phyloP scores from a whole-genome alignment of 2,888 invertebrate genomes.

The Metallyticus violacea region DNA sequence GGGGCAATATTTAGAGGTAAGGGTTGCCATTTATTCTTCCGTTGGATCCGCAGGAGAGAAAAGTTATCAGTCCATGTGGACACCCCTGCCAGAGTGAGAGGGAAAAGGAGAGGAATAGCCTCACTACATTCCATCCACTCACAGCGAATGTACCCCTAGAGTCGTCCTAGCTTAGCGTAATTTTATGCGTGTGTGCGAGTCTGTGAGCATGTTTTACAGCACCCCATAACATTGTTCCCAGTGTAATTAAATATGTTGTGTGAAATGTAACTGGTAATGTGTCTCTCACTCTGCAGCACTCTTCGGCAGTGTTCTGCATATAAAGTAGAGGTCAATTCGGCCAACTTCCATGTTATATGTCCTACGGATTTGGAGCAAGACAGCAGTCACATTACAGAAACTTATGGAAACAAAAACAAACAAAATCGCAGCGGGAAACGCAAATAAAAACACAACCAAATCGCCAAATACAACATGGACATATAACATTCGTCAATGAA shows the following conservation, averaged over 20 bases:
- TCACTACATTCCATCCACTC: neutral
- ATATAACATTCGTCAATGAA: no score
- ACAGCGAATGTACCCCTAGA: neutral
- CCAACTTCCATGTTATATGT: neutral
- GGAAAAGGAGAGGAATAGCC: neutral
- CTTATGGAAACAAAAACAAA: neutral
- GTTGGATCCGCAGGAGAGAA: neutral
- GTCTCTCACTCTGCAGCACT: neutral
- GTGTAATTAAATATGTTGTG: slow-evolving; percentile 12
- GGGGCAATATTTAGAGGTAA: no score
- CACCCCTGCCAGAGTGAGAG: neutral
- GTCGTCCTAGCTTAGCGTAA: neutral
- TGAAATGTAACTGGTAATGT: neutral
- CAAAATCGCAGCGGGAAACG: neutral
- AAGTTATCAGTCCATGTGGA: neutral
- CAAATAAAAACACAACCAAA: neutral
- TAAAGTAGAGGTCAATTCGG: neutral
- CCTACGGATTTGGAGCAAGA: neutral
- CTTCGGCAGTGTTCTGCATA: neutral
- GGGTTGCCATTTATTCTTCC: neutral
- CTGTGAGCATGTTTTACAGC: neutral
- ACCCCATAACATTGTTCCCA: neutral
- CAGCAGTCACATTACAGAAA: no score
- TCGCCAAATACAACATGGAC: no score
- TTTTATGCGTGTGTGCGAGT: neutral